phyloP scores from a whole-genome alignment of 2,797 vertebrate species.

The Mallotus villosus region DNA sequence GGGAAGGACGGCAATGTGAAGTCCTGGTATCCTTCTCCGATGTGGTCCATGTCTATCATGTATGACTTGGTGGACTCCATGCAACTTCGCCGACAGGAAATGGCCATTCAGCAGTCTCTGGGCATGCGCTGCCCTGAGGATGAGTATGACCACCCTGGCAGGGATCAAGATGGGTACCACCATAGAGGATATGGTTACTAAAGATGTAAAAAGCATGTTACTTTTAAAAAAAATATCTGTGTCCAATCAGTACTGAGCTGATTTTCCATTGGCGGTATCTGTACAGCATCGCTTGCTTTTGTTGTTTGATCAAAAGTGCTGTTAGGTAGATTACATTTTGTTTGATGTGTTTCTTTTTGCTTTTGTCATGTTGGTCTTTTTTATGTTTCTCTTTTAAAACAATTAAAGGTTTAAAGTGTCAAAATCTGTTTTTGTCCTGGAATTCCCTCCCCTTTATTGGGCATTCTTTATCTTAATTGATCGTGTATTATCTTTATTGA shows the following conservation, averaged over 20 bases:
- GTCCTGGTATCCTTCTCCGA: conserved; percentile 88
- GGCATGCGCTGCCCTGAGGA: conserved; percentile 87
- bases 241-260: too few relatives aligned
- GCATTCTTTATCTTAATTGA: too few relatives aligned
- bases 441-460: too few relatives aligned
- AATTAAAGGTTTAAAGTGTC: not conserved
- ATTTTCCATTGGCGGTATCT: too few relatives aligned
- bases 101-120: conserved; percentile 87
- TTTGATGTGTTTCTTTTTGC: not conserved
- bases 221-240: too few relatives aligned
- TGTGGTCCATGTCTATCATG: conserved; percentile 88
- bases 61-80: conserved; percentile 89
- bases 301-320: not conserved
- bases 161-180: conserved; percentile 80
- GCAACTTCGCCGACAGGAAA: conserved; percentile 88
- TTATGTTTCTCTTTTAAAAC: not conserved
- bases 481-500: too few relatives aligned
- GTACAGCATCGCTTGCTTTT: not conserved
- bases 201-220: conserved; percentile 34
- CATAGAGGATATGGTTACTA: conserved; percentile 80
- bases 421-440: too few relatives aligned
- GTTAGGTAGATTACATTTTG: not conserved
- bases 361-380: not conserved
- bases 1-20: conserved; percentile 90
- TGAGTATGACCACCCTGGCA: conserved; percentile 80